Conservation (phyloP, 2,797 vertebrate species). For the Pelobates cultripes region DNA sequence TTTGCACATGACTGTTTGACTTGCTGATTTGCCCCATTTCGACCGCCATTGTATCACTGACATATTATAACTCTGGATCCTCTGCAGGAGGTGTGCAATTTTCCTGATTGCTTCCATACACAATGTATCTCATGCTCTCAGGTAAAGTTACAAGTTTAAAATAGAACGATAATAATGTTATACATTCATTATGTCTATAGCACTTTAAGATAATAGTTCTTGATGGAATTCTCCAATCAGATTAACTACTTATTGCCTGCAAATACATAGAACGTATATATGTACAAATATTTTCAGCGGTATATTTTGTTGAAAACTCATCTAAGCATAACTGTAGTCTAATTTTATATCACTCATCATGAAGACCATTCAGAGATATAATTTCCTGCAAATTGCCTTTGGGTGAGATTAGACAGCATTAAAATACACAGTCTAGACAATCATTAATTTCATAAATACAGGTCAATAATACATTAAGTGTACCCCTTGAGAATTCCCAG, state of each 20-base stretch:
- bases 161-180: no score
- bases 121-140: no score
- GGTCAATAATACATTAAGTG: constrained; percentile 32
- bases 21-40: no score
- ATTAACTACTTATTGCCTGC: background rate
- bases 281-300: background rate
- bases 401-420: constrained; percentile 28
- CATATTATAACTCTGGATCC: no score
- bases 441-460: constrained; percentile 43
- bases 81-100: no score
- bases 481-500: constrained; percentile 19
- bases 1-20: no score
- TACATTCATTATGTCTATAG: no score
- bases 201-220: background rate
- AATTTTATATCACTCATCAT: background rate
- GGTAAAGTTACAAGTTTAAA: no score
- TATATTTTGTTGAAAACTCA: background rate
- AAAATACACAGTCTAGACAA: constrained; percentile 44
- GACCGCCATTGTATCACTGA: no score
- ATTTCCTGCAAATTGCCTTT: constrained; percentile 42
- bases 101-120: no score
- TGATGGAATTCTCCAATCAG: background rate
- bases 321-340: background rate
- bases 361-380: background rate
- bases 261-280: background rate